A percentile compares a stretch with the other conserved stretches of the same genome.
These are phyloP conservation scores for Toxostoma redivivum DNA, from an alignment of 2,113 vertebrate genomes.

Conservation along the genomic window DNA sequence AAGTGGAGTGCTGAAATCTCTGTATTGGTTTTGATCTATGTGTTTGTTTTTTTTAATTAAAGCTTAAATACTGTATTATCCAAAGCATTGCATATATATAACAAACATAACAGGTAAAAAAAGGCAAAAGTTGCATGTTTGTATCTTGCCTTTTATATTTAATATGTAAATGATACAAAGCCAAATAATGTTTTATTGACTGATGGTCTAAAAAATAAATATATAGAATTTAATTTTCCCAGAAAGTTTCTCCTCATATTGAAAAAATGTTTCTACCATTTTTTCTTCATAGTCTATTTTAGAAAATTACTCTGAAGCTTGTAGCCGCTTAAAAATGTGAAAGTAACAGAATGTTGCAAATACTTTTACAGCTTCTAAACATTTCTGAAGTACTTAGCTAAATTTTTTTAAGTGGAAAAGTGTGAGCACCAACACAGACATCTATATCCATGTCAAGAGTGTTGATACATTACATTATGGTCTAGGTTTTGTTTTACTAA, in stretches of 20 bases:
- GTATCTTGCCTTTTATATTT: neutral
- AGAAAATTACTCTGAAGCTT: neutral
- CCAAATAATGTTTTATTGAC: neutral
- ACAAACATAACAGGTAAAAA: neutral
- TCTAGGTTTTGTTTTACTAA: neutral
- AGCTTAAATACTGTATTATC: neutral
- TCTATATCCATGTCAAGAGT: neutral
- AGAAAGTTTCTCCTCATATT: neutral
- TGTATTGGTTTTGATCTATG: neutral
- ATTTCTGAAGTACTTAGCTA: neutral
- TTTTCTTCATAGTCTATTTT: neutral
- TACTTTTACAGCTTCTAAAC: neutral
- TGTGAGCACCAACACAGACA: neutral
- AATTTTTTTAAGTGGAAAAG: neutral
- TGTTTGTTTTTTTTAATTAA: neutral
- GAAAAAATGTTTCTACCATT: neutral
- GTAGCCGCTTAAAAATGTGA: neutral
- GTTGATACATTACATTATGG: neutral
- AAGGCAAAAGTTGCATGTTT: neutral
- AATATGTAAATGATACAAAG: neutral
- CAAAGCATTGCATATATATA: neutral
- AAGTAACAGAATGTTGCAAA: neutral
- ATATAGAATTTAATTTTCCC: neutral
- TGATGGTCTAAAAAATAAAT: neutral
- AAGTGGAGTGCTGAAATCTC: neutral